These are phyloP conservation scores for Colius striatus DNA, from an alignment of 2,113 vertebrate species.

Conservation along the genomic window DNA sequence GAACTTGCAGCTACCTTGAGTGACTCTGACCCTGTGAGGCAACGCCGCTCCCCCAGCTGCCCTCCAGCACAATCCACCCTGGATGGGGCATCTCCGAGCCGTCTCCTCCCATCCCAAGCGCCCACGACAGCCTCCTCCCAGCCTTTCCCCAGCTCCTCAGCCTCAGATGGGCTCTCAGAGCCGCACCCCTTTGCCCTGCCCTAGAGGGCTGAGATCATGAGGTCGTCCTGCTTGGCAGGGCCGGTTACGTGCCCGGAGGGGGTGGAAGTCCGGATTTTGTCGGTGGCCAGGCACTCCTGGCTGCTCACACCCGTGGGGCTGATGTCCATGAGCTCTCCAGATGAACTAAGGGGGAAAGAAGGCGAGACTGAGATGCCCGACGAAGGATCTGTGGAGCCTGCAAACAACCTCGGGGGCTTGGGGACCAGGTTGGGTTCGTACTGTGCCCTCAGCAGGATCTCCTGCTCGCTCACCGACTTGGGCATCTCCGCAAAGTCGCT, in stretches of 20 bases:
- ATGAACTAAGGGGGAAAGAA: slow-evolving; percentile 96
- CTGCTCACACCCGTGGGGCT: slow-evolving; percentile 88
- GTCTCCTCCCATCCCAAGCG: slow-evolving; percentile 2
- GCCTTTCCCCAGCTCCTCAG: slow-evolving; percentile 30
- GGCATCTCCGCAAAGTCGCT: slow-evolving; percentile 78
- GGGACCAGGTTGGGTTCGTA: slow-evolving; percentile 96
- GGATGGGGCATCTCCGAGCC: too few species aligned
- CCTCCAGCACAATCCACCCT: slow-evolving; percentile 59
- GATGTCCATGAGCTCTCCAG: slow-evolving; percentile 95
- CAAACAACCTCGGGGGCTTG: slow-evolving; percentile 94
- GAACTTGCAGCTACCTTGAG: slow-evolving; percentile 35
- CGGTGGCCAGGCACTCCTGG: slow-evolving; percentile 83
- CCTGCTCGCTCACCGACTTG: slow-evolving; percentile 83
- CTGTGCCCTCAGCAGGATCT: slow-evolving; percentile 92
- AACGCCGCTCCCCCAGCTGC: slow-evolving; percentile 20
- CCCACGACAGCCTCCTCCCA: slow-evolving; percentile 9
- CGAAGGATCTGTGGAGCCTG: slow-evolving; percentile 93
- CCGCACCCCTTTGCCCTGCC: slow-evolving; percentile 11
- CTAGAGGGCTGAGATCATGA: slow-evolving; percentile 84
- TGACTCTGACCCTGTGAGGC: not conserved
- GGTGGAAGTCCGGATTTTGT: slow-evolving; percentile 89
- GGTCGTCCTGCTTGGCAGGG: slow-evolving; percentile 81
- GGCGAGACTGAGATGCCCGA: slow-evolving; percentile 96
- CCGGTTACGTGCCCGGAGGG: slow-evolving; percentile 78
- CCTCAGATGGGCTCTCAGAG: slow-evolving; percentile 25